Base-by-base conservation (phyloP, 2,113 vertebrate genomes). In the Limnothrissa miodon region DNA sequence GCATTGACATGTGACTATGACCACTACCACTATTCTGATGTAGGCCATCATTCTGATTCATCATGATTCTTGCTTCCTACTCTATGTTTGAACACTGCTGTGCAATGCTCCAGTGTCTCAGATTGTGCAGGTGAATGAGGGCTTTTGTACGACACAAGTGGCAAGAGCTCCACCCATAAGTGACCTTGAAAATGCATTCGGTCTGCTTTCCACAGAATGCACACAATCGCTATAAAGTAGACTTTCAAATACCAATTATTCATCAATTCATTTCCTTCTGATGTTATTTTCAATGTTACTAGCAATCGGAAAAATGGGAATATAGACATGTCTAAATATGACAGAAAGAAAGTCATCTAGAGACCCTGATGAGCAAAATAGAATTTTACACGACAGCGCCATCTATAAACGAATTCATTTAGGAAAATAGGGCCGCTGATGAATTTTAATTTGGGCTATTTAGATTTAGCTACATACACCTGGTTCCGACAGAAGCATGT, bases 301-400 rank as follows among this genome's bases (percentile, higher is more conserved):
- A 74, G 66, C 5, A 74, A 15, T 5, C 10, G 4, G 1, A 0
- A 80, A 39, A 4, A n/a, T 48, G 11, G 19, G 6, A 1, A 13
- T 23, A 66, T 10, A 48, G 17, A 2, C n/a, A 33, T 46, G 44
- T 17, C 17, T 74, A 11, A 15, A 36, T 36, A 29, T 17, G 66
- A 17, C 29, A 36, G 29, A 36, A 36, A 25, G 11, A 74, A 74
- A 74, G 66, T 36, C 10, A 13, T 36, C 36, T 36, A 33, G 62
- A 70, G 11, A 70, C 8, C 62, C 7, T 36, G 29, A 70, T 21
- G 48, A 21, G 33, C n/a, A 70, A 39, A n/a, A 25, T 36, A 13
- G 2, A 66, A 36, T 59, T 83, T 85, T 87, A 82, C 44, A 56
- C 23, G 45, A 83, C 62, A 81, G 83, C 70, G 84, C 84, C 86